Evolutionary conservation across 1,140 invertebrate genomes (phyloP), one percentile per base, ranked within the genome.

Genomic region (Drosophila ogumai): DNA sequence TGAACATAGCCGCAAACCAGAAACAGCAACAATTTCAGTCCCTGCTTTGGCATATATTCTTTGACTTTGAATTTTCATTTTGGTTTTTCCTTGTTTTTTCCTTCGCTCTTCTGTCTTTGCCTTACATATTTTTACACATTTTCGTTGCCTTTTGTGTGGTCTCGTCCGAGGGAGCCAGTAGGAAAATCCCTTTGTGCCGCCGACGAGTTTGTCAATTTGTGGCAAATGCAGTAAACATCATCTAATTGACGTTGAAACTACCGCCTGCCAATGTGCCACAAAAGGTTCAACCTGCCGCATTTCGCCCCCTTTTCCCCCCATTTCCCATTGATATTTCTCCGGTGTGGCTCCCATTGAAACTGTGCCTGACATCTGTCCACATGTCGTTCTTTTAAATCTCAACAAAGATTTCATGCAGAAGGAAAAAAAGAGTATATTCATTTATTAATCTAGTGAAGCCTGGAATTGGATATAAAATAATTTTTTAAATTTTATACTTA

Each of bases 201-300:
- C 57, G 75, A 79, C 41, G 66, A 80, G 82, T 88, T 87, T 84
- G 84, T 87, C 84, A 87, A 88, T 88, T 84, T 87, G 84, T 67
- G 73, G 82, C 80, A 84, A 87, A 80, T 88, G 76, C 85, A 87
- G 80, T 80, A 82, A 87, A 88, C 84, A 88, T 84, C 75, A 87
- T 80, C 84, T 87, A 87, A 87, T 87, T 87, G 84, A 87, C 79
- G 79, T 87, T 82, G 76, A 88, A 87, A 82, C 81, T 87, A 82
- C 74, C 78, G 25, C 41, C 47, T 47, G 64, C 59, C 58, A 75
- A 32, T 34, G 68, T 72, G 66, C 50, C 66, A 60, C 64, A 56
- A 66, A 64, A 58, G 61, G 54, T 49, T 67, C 9, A 47, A 43
- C 4, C 58, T 57, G 8, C 50, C 44, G 3, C 40, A 25, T 25